These are phyloP conservation scores for Callyntrura sp. DNA, from an alignment of 2,888 invertebrate species.

Conservation along the genomic window DNA sequence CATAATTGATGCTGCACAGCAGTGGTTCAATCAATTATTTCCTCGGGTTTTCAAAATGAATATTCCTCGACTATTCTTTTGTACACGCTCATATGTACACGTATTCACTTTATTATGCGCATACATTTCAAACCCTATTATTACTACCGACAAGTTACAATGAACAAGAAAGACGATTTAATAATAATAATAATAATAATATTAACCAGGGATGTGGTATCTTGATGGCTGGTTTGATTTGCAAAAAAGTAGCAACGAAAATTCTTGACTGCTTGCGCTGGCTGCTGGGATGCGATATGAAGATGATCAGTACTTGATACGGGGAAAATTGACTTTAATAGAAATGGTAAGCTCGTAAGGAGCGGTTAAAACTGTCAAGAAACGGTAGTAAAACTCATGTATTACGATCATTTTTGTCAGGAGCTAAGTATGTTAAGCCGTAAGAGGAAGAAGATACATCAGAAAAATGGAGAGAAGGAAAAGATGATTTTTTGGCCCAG, in stretches of 20 bases:
- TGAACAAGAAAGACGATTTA: constrained; percentile 12
- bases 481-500: constrained; percentile 53
- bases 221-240: constrained; percentile 16
- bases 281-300: constrained; percentile 45
- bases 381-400: constrained; percentile 74
- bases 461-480: constrained; percentile 19
- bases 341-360: constrained; percentile 70
- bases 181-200: constrained; percentile 21
- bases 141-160: constrained; percentile 27
- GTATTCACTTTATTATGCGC: not conserved
- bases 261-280: constrained; percentile 4
- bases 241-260: constrained; percentile 38
- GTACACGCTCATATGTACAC: not conserved
- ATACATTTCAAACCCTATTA: constrained; percentile 5
- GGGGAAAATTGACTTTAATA: constrained; percentile 59
- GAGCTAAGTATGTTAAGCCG: constrained; percentile 60
- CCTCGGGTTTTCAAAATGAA: constrained; percentile 42
- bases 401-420: constrained; percentile 79
- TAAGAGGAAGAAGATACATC: constrained; percentile 54
- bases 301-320: constrained; percentile 37
- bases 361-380: constrained; percentile 77
- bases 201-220: not conserved
- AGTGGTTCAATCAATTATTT: constrained; percentile 70
- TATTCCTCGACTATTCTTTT: not conserved
- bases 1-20: constrained; percentile 71